Conservation (phyloP, 2,113 vertebrate species). For the Salvelinus namaycush region DNA sequence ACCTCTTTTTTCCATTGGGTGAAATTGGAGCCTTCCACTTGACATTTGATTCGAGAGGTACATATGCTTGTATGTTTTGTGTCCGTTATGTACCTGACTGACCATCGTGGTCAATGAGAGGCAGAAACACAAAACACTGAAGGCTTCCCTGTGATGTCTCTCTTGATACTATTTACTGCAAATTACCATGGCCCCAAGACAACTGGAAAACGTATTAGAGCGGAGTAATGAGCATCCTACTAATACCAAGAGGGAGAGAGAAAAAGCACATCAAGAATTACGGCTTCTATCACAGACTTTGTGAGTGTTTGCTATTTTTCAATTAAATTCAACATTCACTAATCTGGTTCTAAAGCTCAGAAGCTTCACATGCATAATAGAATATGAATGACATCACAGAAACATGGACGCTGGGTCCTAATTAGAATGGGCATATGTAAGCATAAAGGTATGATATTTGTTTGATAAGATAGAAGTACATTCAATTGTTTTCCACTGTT, state of each 20-base stretch:
- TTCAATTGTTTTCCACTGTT: neutral
- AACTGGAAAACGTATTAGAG: slow-evolving; percentile 7
- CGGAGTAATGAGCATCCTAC: slow-evolving; percentile 12
- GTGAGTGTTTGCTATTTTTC: slow-evolving; percentile 18
- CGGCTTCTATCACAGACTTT: slow-evolving; percentile 7
- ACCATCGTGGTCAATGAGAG: neutral
- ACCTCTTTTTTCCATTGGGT: too few relatives aligned
- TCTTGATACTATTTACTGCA: slow-evolving; percentile 1
- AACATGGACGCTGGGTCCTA: neutral
- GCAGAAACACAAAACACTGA: neutral
- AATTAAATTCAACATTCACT: slow-evolving; percentile 11
- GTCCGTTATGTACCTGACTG: neutral
- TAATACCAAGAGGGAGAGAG: slow-evolving; percentile 7
- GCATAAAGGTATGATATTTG: neutral
- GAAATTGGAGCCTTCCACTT: too few relatives aligned
- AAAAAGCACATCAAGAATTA: slow-evolving; percentile 3
- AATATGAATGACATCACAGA: slow-evolving; percentile 2
- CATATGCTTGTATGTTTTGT: neutral
- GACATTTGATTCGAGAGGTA: too few relatives aligned
- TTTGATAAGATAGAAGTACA: too few relatives aligned
- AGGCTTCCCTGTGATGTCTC: neutral
- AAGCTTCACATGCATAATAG: slow-evolving; percentile 6
- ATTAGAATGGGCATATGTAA: neutral
- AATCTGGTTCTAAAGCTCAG: slow-evolving; percentile 14
- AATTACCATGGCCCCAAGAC: slow-evolving; percentile 11